Conservation (phyloP, 2,113 vertebrate genomes). For the Aphyosemion australe region DNA sequence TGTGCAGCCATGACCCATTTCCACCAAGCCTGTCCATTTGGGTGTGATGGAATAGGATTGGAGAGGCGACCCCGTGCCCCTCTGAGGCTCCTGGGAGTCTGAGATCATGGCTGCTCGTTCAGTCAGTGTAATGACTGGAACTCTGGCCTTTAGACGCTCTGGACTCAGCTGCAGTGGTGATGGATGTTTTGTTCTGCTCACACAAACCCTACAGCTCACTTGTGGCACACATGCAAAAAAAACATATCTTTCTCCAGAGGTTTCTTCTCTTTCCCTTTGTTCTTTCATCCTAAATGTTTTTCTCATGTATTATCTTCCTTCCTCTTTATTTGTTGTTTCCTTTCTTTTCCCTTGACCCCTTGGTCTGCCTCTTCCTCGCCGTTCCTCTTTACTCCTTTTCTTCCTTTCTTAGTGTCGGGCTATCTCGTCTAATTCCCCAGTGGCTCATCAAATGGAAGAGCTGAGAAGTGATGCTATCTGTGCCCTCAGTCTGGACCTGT, state of each 20-base stretch:
- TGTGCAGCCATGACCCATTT: conserved; percentile 69
- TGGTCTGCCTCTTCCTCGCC: conserved; percentile 24
- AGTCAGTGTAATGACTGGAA: conserved; percentile 53
- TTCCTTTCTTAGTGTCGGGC: conserved; percentile 20
- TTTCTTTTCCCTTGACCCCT: conserved; percentile 7
- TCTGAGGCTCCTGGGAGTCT: conserved; percentile 58
- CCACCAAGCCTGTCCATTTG: conserved; percentile 62
- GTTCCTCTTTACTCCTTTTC: conserved; percentile 8
- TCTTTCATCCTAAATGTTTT: neutral
- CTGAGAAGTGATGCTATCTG: conserved; percentile 66
- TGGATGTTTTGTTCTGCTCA: conserved; percentile 16
- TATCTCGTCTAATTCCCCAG: conserved; percentile 45
- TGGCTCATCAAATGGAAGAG: conserved; percentile 63
- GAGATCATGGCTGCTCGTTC: conserved; percentile 42
- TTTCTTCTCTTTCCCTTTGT: neutral
- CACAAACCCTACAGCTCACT: neutral
- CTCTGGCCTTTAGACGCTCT: conserved; percentile 34
- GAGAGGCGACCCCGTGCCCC: conserved; percentile 53
- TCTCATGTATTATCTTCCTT: conserved; percentile 8
- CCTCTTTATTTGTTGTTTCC: conserved; percentile 23
- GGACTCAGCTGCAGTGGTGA: conserved; percentile 36
- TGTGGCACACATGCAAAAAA: conserved; percentile 9
- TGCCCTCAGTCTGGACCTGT: conserved; percentile 37
- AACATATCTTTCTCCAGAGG: neutral
- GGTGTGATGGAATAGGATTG: conserved; percentile 62